Conservation (phyloP, 2,888 invertebrate genomes). For the Sphecodes monilicornis region DNA sequence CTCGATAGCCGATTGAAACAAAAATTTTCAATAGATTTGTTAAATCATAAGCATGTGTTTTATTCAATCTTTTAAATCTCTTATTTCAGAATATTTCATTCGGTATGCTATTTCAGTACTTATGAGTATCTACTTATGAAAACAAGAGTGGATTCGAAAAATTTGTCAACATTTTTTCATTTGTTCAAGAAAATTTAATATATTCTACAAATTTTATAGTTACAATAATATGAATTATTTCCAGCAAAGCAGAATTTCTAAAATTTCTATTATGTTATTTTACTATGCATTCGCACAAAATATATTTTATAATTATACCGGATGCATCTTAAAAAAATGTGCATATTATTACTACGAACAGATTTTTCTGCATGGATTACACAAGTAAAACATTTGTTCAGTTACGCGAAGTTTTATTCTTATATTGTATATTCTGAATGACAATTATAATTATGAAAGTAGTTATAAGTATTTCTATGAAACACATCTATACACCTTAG, state of each 20-base stretch:
- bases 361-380: slow-evolving; percentile 20
- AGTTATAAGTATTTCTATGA: neutral
- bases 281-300: neutral
- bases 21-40: neutral
- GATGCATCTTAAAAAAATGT: neutral
- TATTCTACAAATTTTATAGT: neutral
- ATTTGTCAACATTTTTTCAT: neutral
- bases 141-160: neutral
- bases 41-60: neutral
- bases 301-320: neutral
- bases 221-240: neutral
- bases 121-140: neutral
- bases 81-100: neutral
- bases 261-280: neutral
- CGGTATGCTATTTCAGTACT: neutral
- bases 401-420: neutral
- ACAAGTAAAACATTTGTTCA: slow-evolving; percentile 31
- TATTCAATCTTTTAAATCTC: neutral
- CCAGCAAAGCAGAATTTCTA: neutral
- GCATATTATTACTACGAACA: slow-evolving; percentile 11
- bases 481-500: neutral
- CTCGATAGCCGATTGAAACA: neutral
- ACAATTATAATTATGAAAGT: neutral
- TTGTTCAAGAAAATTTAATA: neutral
- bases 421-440: neutral